Evolutionary conservation across 2,113 vertebrate species (phyloP).

Genomic region (Cyphomyrus discorhynchus): DNA sequence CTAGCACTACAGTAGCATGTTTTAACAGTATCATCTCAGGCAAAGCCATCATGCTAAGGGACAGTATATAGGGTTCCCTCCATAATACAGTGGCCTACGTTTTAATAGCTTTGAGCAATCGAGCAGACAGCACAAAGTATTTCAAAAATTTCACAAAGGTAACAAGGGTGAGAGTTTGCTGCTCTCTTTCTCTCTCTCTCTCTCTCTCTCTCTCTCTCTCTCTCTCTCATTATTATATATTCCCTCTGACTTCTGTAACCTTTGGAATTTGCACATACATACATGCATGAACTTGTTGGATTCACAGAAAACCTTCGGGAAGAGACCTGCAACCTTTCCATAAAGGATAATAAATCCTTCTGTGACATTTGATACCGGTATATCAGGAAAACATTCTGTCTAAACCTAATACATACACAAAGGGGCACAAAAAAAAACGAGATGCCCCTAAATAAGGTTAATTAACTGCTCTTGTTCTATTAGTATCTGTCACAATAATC

Average conservation of each 20-base stretch:
- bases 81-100: not conserved
- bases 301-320: constrained; percentile 4
- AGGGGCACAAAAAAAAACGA: not conserved
- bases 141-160: not conserved
- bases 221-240: not conserved
- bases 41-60: not conserved
- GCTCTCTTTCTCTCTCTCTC: not conserved
- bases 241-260: constrained; percentile 12
- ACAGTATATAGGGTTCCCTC: not conserved
- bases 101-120: not conserved
- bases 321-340: not conserved
- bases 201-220: not conserved
- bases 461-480: not conserved
- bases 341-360: not conserved
- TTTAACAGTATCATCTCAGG: not conserved
- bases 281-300: constrained; percentile 22
- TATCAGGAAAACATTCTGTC: not conserved
- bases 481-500: not conserved
- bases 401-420: not conserved
- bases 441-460: not conserved
- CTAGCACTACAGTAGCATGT: not conserved
- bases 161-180: not conserved
- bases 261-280: constrained; percentile 20
- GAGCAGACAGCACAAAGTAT: not conserved
- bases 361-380: not conserved